Evolutionary conservation across 2,797 vertebrate genomes (phyloP), one percentile per base, ranked within the genome.

Genomic region (Odontamblyopus rebecca): DNA sequence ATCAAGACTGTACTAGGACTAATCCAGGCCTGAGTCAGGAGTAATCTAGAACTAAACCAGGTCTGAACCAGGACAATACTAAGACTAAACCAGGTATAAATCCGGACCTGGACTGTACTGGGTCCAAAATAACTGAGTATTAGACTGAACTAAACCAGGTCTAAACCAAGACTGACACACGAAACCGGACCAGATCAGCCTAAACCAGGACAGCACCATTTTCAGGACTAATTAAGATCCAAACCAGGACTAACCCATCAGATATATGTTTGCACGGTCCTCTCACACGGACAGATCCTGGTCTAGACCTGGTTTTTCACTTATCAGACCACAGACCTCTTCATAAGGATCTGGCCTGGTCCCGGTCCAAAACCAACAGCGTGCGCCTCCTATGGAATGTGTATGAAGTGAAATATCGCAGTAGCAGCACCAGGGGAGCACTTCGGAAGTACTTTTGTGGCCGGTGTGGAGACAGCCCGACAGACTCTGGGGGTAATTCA

Each of bases 331-430:
- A 3, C 57, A 18, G 57, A 6, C 27, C 12, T 60, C 27, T 16
- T 13, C 57, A 1, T 60, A 60, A 29, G 57, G 57, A 30, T 30
- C 27, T 60, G 57, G 56, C 15, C 59, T 32, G 59, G 27, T 19
- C 59, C 32, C 1, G 18, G 8, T 63, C 61, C 61, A 63, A 63
- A 23, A 26, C 3, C 35, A 63, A 63, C 35, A 63, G 4, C 35
- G 1, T 1, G 35, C 35, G 61, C 35, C 23, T 41, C 61, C 44
- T 63, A 63, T 63, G 61, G 61, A 63, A 63, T 63, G 61, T 63
- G 61, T 63, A 41, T 23, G 61, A n/a, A 63, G 61, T 63, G 61
- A 63, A 41, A 63, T 63, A 63, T 41, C 13, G 32, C 29, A 61
- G 60, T 61, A 38, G 60, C 32, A 61, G 60, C 38, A 61, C 60